Evolutionary conservation across 2,888 invertebrate species (phyloP), one percentile per base, ranked within the genome.

Genomic region (Macrophya annulata): DNA sequence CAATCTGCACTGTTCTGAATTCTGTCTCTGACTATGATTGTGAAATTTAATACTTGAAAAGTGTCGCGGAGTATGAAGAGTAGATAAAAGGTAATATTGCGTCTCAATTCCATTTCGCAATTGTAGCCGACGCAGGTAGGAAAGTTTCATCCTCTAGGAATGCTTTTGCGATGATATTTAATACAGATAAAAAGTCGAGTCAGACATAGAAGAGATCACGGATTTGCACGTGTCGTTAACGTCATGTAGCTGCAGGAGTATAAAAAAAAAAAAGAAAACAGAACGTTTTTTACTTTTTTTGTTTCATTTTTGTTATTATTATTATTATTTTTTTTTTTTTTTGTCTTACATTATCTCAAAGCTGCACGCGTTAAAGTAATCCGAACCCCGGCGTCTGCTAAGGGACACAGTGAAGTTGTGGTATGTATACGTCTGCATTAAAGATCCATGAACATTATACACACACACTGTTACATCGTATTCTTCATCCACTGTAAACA

Each of bases 101-200:
- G 45, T 21, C 48, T 31, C 76, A 25, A 76, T 76, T 45, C 12
- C 48, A 76, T 15, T 48, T 45, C 48, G 37, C 17, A 3, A 76
- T 76, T 45, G 76, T 76, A 21, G 76, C 45, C 76, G 76, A 76
- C 76, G 76, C 48, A 76, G 76, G 76, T 76, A 71, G 62, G 25
- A 48, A 21, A 43, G 59, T 71, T 48, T 83, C 68, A 83, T 83
- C 85, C 79, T 86, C 90, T 87, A 85, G 85, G 90, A 91, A 91
- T 87, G 91, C 91, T 87, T 87, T 86, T 85, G 88, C 87, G 86
- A 79, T 86, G 90, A 90, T 89, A 91, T 90, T 90, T 90, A 90
- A 91, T 91, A 89, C 89, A 88, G 88, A 89, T 89, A 74, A 31
- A 55, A 79, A 85, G 76, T 48, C 45, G 71, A 48, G 51, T 85